Evolutionary conservation across 2,888 invertebrate species (phyloP).

Genomic region (Hedychridium roseum): DNA sequence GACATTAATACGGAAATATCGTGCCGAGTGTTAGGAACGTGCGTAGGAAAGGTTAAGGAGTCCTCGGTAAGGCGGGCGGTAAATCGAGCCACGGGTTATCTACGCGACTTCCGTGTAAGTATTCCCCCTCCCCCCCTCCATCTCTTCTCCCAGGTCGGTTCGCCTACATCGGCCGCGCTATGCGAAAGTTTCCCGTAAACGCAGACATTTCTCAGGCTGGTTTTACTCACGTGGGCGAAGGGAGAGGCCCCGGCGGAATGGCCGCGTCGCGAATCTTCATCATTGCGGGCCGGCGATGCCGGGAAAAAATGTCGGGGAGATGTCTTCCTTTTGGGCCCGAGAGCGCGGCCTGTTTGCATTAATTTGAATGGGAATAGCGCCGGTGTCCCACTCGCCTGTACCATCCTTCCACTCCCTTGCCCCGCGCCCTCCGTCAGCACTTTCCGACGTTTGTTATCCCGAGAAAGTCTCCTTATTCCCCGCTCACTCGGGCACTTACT

Average conservation of each 20-base stretch:
- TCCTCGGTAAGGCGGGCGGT: slow-evolving; percentile 4
- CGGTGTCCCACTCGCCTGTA: slow-evolving; percentile 31
- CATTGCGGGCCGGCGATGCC: slow-evolving; percentile 32
- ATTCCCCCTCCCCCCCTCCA: slow-evolving; percentile 2
- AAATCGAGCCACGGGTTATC: slow-evolving; percentile 12
- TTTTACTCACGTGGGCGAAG: slow-evolving; percentile 8
- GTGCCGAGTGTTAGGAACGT: no score
- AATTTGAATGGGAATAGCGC: slow-evolving; percentile 55
- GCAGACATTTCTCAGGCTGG: slow-evolving; percentile 11
- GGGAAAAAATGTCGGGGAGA: slow-evolving; percentile 42
- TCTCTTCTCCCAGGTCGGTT: no score
- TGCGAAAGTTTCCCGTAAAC: slow-evolving; percentile 21
- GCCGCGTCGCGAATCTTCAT: slow-evolving; percentile 45
- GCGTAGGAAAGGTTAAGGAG: slow-evolving; percentile 10
- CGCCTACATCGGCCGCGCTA: no score
- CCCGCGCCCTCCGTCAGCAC: slow-evolving; percentile 31
- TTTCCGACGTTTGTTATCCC: slow-evolving; percentile 44
- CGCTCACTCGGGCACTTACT: no score
- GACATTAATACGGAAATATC: no score
- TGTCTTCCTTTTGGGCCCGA: slow-evolving; percentile 37
- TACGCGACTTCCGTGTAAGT: slow-evolving; percentile 4
- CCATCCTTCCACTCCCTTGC: slow-evolving; percentile 16
- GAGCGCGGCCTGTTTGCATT: slow-evolving; percentile 50
- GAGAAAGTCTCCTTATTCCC: slow-evolving; percentile 26
- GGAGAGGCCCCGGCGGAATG: slow-evolving; percentile 21